phyloP scores from a whole-genome alignment of 2,113 vertebrate species.

The Megaceryle maxima region DNA sequence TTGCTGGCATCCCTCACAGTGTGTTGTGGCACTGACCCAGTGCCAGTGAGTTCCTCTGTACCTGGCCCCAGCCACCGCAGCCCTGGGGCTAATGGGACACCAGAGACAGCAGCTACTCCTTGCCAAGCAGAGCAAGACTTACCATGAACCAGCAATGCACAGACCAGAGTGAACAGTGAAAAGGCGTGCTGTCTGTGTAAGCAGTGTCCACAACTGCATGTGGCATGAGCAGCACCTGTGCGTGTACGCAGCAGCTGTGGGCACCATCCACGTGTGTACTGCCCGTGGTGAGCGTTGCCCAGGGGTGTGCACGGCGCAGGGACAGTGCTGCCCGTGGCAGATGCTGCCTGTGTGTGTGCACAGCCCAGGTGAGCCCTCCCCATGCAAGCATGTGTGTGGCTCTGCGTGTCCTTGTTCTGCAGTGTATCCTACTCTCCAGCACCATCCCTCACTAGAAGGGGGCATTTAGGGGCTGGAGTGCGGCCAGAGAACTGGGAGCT shows the following conservation, averaged over 20 bases:
- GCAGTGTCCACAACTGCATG: background rate
- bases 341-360: background rate
- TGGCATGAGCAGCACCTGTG: background rate
- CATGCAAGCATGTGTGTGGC: accelerated
- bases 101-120: background rate
- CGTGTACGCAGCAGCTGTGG: background rate
- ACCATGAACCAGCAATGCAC: background rate
- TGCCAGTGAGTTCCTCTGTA: background rate
- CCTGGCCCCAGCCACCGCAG: background rate
- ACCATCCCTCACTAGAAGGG: too few relatives aligned
- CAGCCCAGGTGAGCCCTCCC: background rate
- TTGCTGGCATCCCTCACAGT: background rate
- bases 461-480: too few relatives aligned
- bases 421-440: background rate
- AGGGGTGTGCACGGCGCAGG: too few relatives aligned
- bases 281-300: too few relatives aligned
- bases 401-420: background rate
- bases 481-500: too few relatives aligned
- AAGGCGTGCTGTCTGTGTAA: background rate
- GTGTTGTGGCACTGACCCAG: background rate
- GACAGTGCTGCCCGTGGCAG: too few relatives aligned
- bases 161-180: background rate
- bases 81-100: background rate
- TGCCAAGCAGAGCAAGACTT: background rate
- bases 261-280: background rate